Conservation (phyloP, 2,113 vertebrate genomes). For the Sisor rabdophorus region DNA sequence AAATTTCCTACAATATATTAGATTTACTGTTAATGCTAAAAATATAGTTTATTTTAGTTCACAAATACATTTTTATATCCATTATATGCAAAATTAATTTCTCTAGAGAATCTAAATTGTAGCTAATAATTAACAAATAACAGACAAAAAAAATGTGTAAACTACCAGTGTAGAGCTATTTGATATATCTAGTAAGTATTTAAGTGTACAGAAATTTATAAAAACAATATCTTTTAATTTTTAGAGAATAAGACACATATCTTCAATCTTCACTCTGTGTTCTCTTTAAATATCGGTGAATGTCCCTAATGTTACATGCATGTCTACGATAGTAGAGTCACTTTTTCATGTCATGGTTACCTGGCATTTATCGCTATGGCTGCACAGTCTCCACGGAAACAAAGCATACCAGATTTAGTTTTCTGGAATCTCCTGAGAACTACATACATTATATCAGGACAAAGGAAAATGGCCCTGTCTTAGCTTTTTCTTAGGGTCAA, state of each 20-base stretch:
- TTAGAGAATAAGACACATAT: not conserved
- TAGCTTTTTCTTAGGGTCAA: not conserved
- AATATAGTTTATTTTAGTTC: not conserved
- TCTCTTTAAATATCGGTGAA: not conserved
- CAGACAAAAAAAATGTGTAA: too few species aligned
- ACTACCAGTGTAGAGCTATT: not conserved
- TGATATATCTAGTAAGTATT: not conserved
- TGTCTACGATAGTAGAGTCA: slow-evolving; percentile 6
- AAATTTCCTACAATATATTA: not conserved
- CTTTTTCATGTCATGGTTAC: slow-evolving; percentile 47
- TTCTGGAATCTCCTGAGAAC: slow-evolving; percentile 54
- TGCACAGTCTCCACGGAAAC: slow-evolving; percentile 49
- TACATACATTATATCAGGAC: slow-evolving; percentile 25
- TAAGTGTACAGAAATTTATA: not conserved
- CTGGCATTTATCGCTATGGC: slow-evolving; percentile 52
- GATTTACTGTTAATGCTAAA: not conserved
- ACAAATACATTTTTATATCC: not conserved
- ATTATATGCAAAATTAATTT: too few species aligned
- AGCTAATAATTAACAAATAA: too few species aligned
- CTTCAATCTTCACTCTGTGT: not conserved
- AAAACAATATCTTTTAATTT: too few species aligned
- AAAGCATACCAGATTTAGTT: slow-evolving; percentile 39
- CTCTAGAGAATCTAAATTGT: too few species aligned
- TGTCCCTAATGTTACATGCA: slow-evolving; percentile 4
- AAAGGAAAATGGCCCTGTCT: not conserved